Percentiles rank a stretch among this genome's conserved stretches.
phyloP scores from a whole-genome alignment of 2,888 invertebrate genomes.

The Hartigia nigra region DNA sequence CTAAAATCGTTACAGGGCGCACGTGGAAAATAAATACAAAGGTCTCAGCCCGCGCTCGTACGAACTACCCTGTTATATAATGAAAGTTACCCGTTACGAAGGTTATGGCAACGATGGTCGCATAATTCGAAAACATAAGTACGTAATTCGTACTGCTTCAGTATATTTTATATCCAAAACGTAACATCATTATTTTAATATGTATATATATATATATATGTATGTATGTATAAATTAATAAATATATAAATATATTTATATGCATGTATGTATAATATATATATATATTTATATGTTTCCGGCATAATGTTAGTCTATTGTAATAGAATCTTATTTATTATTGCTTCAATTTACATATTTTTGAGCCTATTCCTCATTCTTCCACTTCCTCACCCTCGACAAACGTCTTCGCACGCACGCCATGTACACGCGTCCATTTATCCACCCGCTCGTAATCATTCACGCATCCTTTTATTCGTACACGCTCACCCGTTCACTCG shows the following conservation, averaged over 20 bases:
- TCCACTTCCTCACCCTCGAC: not conserved
- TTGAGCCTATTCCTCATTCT: not conserved
- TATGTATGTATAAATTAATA: conserved; percentile 31
- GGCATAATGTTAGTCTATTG: conserved; percentile 29
- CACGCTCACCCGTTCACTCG: not conserved
- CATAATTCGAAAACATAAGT: conserved; percentile 30
- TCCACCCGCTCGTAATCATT: not conserved
- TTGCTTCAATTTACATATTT: conserved; percentile 45
- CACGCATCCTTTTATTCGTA: too few relatives aligned
- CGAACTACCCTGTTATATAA: not conserved
- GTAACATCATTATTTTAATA: conserved; percentile 49
- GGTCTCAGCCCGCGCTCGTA: not conserved
- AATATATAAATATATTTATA: conserved; percentile 45
- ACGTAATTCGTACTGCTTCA: conserved; percentile 38
- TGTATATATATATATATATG: conserved; percentile 14
- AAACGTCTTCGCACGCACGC: not conserved
- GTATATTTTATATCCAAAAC: conserved; percentile 51
- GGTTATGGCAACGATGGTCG: not conserved
- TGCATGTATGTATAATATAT: conserved; percentile 41
- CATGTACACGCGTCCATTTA: not conserved
- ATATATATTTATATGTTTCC: conserved; percentile 30
- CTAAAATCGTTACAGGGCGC: not conserved
- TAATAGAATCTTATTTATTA: conserved; percentile 37
- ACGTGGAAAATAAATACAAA: not conserved
- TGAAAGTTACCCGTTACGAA: not conserved